Evolutionary conservation across 2,113 vertebrate species (phyloP), one percentile per base, ranked within the genome.

Genomic region (Thunnus thynnus): DNA sequence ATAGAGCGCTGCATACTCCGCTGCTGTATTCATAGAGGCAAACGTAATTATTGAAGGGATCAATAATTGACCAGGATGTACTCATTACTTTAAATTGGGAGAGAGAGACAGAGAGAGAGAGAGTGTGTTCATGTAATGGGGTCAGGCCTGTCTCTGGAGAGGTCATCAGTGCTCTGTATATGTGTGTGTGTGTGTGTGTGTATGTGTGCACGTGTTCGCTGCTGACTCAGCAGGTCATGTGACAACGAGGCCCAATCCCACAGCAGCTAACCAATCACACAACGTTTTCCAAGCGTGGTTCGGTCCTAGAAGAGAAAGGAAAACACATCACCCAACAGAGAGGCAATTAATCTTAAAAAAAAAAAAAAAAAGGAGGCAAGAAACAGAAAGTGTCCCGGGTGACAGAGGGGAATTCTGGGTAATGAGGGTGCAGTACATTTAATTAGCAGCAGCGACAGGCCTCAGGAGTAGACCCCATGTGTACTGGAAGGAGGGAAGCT

Each of bases 201-300:
- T 32, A 2, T 32, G 30, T 3, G 30, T 32, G 30, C 5, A 1
- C 7, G 32, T 36, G 32, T 7, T 36, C 22, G 32, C 50, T 50
- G 83, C 86, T 81, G 63, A 89, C 73, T 91, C 84, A 83, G 88
- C 86, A 36, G 84, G 77, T 86, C 86, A 91, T 51, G 50, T 76
- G 78, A 85, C 83, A 32, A 12, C 1, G 1, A 66, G 54, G 48
- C 13, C 74, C 71, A 32, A 65, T 86, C 78, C 72, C 78, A 68
- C 30, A 75, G 69, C 80, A 61, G 65, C 72, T 7, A 1, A 67
- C 89, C 82, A 88, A 81, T 87, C 76, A 80, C 32, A 74, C 12
- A 14, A 0, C 1, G 30, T 82, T 75, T 72, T 56, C n/a, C 52
- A 50, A 22, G 72, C 22, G 17, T 14, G 25, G 52, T 69, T 51